Percentiles rank a stretch among this genome's conserved stretches.
Evolutionary conservation across 2,113 vertebrate species (phyloP).

Genomic region (Opisthocomus hoazin): DNA sequence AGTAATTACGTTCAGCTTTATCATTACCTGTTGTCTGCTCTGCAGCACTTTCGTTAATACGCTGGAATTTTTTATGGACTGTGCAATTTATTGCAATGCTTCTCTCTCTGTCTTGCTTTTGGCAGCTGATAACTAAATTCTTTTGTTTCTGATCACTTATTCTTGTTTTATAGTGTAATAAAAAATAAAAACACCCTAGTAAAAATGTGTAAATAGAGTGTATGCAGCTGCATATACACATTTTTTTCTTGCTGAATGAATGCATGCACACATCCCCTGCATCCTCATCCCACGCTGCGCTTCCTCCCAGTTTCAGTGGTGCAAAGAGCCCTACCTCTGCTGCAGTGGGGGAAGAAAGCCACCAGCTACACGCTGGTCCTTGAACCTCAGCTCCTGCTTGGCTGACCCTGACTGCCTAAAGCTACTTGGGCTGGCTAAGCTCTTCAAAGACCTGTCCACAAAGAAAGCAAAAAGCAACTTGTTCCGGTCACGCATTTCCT

Average conservation of each 20-base stretch:
- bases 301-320: not conserved
- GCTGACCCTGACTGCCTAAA: not conserved
- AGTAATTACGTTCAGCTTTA: not conserved
- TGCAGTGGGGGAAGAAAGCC: not conserved
- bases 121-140: slow-evolving; percentile 41
- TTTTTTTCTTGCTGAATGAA: not conserved
- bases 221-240: not conserved
- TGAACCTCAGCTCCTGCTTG: not conserved
- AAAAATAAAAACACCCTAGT: slow-evolving; percentile 38
- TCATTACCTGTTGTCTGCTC: slow-evolving; percentile 16
- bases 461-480: not conserved
- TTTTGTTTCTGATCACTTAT: slow-evolving; percentile 57
- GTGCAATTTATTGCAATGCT: not conserved
- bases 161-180: slow-evolving; percentile 45
- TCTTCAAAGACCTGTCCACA: not conserved
- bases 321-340: not conserved
- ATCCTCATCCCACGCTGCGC: not conserved
- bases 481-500: rapidly evolving
- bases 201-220: not conserved
- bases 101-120: slow-evolving; percentile 35
- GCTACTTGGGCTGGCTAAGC: not conserved
- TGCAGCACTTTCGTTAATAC: not conserved
- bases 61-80: not conserved
- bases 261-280: not conserved
- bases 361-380: rapidly evolving